Evolutionary conservation across 2,113 vertebrate species (phyloP).

Genomic region (Perognathus longimembris): DNA sequence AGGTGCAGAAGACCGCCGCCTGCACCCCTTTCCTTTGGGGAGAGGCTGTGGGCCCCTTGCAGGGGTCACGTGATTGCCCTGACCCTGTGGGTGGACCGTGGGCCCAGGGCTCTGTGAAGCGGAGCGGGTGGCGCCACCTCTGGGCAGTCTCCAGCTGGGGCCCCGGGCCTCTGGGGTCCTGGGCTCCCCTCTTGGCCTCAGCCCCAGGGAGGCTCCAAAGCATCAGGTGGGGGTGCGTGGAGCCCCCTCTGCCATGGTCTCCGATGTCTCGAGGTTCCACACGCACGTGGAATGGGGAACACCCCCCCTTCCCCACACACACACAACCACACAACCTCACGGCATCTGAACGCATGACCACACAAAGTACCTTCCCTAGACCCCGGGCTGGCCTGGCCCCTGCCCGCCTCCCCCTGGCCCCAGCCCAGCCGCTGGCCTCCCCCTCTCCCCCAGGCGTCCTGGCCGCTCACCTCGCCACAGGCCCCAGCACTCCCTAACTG

Average conservation of each 20-base stretch:
- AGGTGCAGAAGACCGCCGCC: accelerated
- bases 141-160: background rate
- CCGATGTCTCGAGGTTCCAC: background rate
- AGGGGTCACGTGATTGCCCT: background rate
- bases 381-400: background rate
- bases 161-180: background rate
- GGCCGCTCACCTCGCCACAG: no score
- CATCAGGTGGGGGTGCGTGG: no score
- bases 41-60: background rate
- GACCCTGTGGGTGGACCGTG: accelerated
- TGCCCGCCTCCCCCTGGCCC: accelerated
- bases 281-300: accelerated
- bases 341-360: accelerated
- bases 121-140: background rate
- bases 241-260: no score
- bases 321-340: background rate
- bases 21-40: background rate
- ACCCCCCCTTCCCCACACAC: no score
- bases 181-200: background rate
- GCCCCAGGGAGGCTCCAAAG: background rate
- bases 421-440: no score
- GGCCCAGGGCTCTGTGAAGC: background rate
- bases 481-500: no score
- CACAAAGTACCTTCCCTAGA: no score
- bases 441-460: no score